Evolutionary conservation across 1,140 invertebrate species (phyloP).

Genomic region (Drosophila aff.): DNA sequence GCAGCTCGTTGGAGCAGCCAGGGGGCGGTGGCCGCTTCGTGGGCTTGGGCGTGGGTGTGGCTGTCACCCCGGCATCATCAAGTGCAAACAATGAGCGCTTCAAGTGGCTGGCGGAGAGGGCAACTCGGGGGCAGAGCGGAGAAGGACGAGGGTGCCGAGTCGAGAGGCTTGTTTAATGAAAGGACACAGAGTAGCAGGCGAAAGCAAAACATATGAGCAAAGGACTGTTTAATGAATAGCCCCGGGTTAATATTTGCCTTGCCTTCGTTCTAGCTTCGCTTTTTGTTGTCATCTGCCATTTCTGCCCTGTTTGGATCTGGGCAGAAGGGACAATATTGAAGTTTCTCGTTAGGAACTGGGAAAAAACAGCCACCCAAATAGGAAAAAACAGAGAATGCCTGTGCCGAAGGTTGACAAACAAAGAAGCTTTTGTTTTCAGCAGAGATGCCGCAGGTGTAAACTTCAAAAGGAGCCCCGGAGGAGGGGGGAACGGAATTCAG

Average conservation of each 20-base stretch:
- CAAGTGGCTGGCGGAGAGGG: conserved; percentile 34
- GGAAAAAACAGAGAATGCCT: background rate
- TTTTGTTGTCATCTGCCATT: conserved; percentile 19
- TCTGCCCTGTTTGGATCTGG: conserved; percentile 62
- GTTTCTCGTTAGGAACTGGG: conserved; percentile 68
- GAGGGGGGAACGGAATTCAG: background rate
- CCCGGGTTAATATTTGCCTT: conserved; percentile 76
- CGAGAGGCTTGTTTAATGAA: conserved; percentile 57
- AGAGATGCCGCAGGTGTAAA: conserved; percentile 58
- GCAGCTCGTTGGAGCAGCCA: conserved; percentile 22
- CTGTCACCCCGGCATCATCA: conserved; percentile 55
- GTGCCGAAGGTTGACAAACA: conserved; percentile 71
- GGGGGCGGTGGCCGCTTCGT: background rate
- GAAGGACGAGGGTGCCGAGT: background rate
- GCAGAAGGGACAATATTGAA: conserved; percentile 76
- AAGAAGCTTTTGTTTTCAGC: conserved; percentile 69
- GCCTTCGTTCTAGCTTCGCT: conserved; percentile 60
- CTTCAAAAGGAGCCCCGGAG: conserved; percentile 47
- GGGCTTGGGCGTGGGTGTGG: conserved; percentile 24
- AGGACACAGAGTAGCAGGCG: conserved; percentile 55
- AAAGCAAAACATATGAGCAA: conserved; percentile 81
- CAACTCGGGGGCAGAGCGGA: background rate
- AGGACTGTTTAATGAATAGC: conserved; percentile 82
- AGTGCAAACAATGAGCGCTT: conserved; percentile 63
- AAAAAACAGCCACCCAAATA: conserved; percentile 49